A percentile compares a stretch with the other conserved stretches of the same genome.
These are phyloP conservation scores for Myotis davidii DNA, from an alignment of 2,113 vertebrate species.

Conservation along the genomic window DNA sequence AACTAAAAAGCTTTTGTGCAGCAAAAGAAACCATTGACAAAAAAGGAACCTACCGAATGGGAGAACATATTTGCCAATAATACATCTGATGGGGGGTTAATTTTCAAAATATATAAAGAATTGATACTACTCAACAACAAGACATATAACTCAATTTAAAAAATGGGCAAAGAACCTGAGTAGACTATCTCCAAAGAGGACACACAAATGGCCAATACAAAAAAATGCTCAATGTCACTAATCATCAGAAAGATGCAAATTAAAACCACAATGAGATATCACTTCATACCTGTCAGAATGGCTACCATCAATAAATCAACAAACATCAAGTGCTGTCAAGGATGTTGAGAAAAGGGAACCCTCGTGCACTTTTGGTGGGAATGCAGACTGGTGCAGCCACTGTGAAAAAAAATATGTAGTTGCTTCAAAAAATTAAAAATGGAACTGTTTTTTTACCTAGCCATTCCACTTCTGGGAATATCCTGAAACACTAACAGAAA, in stretches of 20 bases:
- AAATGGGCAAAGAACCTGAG: neutral
- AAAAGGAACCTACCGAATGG: neutral
- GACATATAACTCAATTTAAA: neutral
- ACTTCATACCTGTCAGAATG: neutral
- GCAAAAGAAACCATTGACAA: neutral
- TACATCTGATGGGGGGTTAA: neutral
- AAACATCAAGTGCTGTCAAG: neutral
- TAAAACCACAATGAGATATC: neutral
- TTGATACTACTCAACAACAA: neutral
- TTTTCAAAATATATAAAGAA: neutral
- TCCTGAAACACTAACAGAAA: neutral
- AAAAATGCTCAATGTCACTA: neutral
- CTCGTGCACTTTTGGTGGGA: neutral
- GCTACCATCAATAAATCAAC: neutral
- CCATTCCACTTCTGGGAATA: neutral
- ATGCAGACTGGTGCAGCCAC: neutral
- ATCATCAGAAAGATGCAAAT: neutral
- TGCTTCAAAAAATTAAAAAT: neutral
- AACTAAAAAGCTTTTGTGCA: neutral
- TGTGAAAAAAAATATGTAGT: neutral
- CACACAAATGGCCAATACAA: neutral
- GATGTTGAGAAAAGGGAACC: neutral
- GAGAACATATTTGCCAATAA: neutral
- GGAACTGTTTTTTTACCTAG: neutral
- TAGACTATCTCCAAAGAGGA: neutral